Base-by-base conservation (phyloP, 2,888 invertebrate species). In the Synanthedon myopaeformis region DNA sequence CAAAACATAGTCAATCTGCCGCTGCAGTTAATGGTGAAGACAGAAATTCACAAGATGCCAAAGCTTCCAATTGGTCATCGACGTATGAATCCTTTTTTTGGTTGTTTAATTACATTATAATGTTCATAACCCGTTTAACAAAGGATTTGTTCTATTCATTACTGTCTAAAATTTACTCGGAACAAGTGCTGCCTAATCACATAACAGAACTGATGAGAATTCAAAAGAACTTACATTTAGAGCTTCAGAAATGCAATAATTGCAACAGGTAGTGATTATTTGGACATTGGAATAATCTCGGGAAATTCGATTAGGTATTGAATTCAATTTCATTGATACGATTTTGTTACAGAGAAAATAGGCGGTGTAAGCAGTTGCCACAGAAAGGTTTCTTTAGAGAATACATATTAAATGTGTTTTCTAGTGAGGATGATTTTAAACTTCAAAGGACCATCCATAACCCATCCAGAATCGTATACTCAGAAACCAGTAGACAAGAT, bases 1-100 rank as follows among this genome's bases (percentile, higher is more conserved):
- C 60, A 56, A 54, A 62, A 12, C 59, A 56, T 11, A 65, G 3
- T 49, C 10, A 59, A 55, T 63, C 72, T 61, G 66, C 55, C 41
- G 62, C 61, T 55, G 59, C 64, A 42, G 56, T 64, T n/a, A 65
- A 63, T 19, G 63, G 62, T 42, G 67, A 35, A 35, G 35, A 57
- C 42, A 28, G 49, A 35, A 42, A 17, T 56, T 23, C 60, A 52
- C 63, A 79, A 64, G 70, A 72, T 74, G 74, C 58, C 67, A 60
- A 70, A 55, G 48, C 57, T 54, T 35, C 69, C 42, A 45, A 45
- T 45, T 45, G 61, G 19, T 61, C 65, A 55, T 58, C 79, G 61
- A 76, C 74, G 84, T 85, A 85, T 74, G 83, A 72, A 66, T 68
- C 69, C 58, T 64, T 82, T 73, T 68, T 61, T 69, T 79, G 72